A percentile compares a stretch with the other conserved stretches of the same genome.
These are phyloP conservation scores for Ctenosaura bakeri DNA, from an alignment of 2,797 vertebrate genomes.

Conservation along the genomic window DNA sequence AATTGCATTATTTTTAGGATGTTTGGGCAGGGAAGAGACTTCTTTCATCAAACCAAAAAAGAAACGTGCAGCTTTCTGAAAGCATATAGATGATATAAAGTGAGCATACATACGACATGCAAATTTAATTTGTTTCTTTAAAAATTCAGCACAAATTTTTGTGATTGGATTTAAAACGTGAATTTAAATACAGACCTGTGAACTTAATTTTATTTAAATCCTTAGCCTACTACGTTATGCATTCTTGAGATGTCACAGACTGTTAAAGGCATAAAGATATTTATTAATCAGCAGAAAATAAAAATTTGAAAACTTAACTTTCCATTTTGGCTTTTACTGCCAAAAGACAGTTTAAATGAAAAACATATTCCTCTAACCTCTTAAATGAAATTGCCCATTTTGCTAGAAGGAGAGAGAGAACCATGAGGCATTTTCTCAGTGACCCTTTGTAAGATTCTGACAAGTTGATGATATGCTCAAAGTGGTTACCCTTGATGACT, in stretches of 20 bases:
- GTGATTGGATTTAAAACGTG: background rate
- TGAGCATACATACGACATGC: background rate
- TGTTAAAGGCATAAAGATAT: background rate
- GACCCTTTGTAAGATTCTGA: background rate
- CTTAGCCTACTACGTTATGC: background rate
- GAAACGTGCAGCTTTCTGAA: background rate
- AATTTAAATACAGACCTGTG: background rate
- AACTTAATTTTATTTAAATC: background rate
- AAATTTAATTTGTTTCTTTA: background rate
- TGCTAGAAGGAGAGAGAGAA: background rate
- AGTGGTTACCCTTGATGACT: background rate
- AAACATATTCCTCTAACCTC: background rate
- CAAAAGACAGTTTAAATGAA: background rate
- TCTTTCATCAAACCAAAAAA: background rate
- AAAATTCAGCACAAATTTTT: background rate
- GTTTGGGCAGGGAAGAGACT: background rate
- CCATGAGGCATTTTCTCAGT: background rate
- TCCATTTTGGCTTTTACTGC: background rate
- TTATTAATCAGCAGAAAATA: conserved; percentile 1
- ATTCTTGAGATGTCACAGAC: background rate
- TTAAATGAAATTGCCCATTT: background rate
- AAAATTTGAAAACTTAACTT: background rate
- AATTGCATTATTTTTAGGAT: background rate
- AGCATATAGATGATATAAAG: background rate
- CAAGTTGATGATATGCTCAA: background rate